Evolutionary conservation across 2,888 invertebrate genomes (phyloP).

Genomic region (Platynereis dumerilii): DNA sequence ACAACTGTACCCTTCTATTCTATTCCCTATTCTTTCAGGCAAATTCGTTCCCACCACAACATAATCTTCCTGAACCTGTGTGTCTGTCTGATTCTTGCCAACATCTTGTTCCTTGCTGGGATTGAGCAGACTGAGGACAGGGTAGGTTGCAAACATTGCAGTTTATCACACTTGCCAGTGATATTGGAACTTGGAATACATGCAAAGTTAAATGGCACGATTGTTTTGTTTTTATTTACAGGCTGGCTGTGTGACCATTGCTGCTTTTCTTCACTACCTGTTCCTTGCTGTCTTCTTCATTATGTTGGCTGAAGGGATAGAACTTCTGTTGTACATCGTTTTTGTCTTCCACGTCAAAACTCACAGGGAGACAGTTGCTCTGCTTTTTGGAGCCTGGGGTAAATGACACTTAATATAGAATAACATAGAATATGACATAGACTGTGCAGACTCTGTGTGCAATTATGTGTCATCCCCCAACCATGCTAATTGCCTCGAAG

Average conservation of each 20-base stretch:
- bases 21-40: conserved; percentile 16
- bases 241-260: conserved; percentile 44
- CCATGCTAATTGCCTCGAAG: too few species aligned
- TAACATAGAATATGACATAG: too few species aligned
- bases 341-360: conserved; percentile 41
- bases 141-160: conserved; percentile 32
- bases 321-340: conserved; percentile 48
- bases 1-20: not conserved
- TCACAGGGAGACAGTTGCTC: conserved; percentile 3
- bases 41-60: conserved; percentile 39
- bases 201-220: too few species aligned
- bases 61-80: conserved; percentile 44
- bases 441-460: too few species aligned
- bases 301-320: conserved; percentile 49
- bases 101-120: conserved; percentile 43
- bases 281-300: conserved; percentile 49
- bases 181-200: too few species aligned
- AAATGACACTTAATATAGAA: not conserved
- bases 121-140: conserved; percentile 40
- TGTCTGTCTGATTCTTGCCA: conserved; percentile 43
- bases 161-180: too few species aligned
- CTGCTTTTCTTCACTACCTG: conserved; percentile 47
- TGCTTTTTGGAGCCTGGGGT: conserved; percentile 17
- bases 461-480: too few species aligned
- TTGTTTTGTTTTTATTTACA: conserved; percentile 36